Percentiles rank a stretch among this genome's conserved stretches.
phyloP scores from a whole-genome alignment of 1,140 invertebrate species.

The Zaprionus inermis region DNA sequence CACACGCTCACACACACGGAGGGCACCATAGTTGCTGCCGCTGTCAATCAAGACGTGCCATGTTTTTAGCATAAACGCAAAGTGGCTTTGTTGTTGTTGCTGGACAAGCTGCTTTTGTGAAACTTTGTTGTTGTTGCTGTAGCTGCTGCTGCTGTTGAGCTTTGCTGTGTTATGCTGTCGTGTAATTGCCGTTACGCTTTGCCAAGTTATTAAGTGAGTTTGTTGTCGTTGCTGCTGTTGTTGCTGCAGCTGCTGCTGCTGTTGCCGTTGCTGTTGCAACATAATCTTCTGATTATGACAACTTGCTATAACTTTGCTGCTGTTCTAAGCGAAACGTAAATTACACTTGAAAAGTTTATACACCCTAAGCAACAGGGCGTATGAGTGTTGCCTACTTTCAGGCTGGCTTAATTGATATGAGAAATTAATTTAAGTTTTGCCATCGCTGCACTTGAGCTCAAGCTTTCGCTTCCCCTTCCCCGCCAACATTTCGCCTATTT shows the following conservation, averaged over 20 bases:
- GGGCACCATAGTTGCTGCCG: conserved; percentile 21
- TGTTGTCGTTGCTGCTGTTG: conserved; percentile 45
- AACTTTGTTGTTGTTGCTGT: conserved; percentile 58
- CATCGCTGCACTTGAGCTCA: conserved; percentile 28
- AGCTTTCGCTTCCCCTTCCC: neutral
- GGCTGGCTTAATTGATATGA: conserved; percentile 37
- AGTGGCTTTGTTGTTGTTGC: conserved; percentile 56
- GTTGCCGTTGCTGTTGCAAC: conserved; percentile 58
- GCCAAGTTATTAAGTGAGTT: conserved; percentile 75
- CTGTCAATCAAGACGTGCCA: conserved; percentile 74
- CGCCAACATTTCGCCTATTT: conserved; percentile 47
- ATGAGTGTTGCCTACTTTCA: conserved; percentile 35
- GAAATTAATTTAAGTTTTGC: conserved; percentile 71
- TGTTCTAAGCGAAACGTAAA: conserved; percentile 61
- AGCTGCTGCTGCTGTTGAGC: conserved; percentile 20
- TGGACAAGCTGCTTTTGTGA: conserved; percentile 62
- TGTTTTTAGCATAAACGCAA: conserved; percentile 66
- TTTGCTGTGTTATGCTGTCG: conserved; percentile 40
- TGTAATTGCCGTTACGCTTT: conserved; percentile 75
- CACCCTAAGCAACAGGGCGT: neutral
- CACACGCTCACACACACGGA: conserved; percentile 16
- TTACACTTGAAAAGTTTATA: conserved; percentile 57
- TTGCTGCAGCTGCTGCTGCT: conserved; percentile 8
- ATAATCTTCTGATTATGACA: conserved; percentile 76
- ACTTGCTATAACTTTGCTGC: conserved; percentile 49